Evolutionary conservation across 2,888 invertebrate genomes (phyloP).

Genomic region (Lasioglossum vierecki): DNA sequence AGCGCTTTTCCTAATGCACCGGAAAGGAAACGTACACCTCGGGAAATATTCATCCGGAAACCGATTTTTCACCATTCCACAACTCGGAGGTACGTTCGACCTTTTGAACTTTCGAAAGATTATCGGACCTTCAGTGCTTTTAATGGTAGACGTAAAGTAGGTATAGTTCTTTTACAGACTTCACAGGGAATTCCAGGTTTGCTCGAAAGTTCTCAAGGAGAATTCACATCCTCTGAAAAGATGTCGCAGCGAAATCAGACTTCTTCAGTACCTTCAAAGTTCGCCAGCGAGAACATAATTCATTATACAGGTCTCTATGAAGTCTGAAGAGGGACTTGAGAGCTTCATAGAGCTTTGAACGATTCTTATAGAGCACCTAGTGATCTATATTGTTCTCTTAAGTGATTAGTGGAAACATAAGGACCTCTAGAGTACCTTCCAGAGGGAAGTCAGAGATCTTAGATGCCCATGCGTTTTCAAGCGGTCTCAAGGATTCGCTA

Average conservation of each 20-base stretch:
- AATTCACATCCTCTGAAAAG: neutral
- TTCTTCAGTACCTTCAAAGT: neutral
- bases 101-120: no score
- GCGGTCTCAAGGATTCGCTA: neutral
- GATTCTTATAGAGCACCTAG: neutral
- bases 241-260: neutral
- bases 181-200: neutral
- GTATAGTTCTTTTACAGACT: neutral
- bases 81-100: no score
- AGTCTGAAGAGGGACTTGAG: neutral
- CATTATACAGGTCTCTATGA: neutral
- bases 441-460: neutral
- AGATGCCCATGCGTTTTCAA: neutral
- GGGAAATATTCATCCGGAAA: neutral
- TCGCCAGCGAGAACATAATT: neutral
- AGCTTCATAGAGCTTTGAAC: neutral
- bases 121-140: neutral
- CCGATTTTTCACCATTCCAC: neutral
- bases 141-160: neutral
- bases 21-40: neutral
- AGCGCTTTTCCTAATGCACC: neutral
- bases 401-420: neutral
- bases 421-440: neutral
- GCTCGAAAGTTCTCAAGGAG: neutral
- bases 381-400: neutral